These are phyloP conservation scores for Cryptocheilus praepositus DNA, from an alignment of 2,888 invertebrate species.

Conservation along the genomic window DNA sequence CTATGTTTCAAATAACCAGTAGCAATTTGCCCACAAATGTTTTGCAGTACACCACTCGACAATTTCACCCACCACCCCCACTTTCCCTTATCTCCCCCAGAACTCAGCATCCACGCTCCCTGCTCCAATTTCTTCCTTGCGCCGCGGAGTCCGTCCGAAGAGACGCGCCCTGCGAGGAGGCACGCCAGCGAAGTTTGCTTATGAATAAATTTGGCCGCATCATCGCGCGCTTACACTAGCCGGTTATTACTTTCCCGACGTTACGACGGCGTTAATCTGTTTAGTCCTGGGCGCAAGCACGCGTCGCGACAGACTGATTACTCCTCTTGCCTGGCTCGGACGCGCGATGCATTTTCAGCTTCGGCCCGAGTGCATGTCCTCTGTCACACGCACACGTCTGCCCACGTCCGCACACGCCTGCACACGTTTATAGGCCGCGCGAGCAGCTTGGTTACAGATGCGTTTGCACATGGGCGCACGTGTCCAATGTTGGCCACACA, in stretches of 20 bases:
- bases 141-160: too few relatives aligned
- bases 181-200: constrained; percentile 56
- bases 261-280: constrained; percentile 10
- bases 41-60: too few relatives aligned
- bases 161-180: constrained; percentile 12
- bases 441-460: neutral
- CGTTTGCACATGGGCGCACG: neutral
- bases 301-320: constrained; percentile 16
- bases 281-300: constrained; percentile 6
- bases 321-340: constrained; percentile 9
- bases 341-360: constrained; percentile 12
- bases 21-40: too few relatives aligned
- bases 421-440: too few relatives aligned
- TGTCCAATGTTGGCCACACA: neutral
- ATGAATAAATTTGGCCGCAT: constrained; percentile 62
- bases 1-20: too few relatives aligned
- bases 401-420: too few relatives aligned
- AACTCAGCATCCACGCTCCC: too few relatives aligned
- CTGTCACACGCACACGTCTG: constrained; percentile 4
- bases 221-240: constrained; percentile 37
- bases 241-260: neutral
- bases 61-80: too few relatives aligned
- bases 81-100: too few relatives aligned
- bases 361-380: too few relatives aligned
- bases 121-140: too few relatives aligned